phyloP scores from a whole-genome alignment of 2,888 invertebrate genomes.

The Dioctria linearis region DNA sequence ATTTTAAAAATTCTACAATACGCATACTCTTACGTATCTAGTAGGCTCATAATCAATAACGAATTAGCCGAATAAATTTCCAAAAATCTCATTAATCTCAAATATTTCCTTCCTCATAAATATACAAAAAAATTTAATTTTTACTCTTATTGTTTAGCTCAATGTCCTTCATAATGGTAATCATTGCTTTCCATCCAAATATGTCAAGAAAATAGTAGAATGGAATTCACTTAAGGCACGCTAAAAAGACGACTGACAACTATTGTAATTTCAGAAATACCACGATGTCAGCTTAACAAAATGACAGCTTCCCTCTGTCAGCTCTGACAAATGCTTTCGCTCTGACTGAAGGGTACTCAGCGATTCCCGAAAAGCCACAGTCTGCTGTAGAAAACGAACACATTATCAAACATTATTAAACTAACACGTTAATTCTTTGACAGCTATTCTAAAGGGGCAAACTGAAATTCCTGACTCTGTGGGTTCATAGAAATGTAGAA shows the following conservation, averaged over 20 bases:
- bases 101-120: no score
- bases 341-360: constrained; percentile 39
- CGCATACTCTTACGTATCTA: no score
- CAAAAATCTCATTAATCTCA: no score
- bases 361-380: constrained; percentile 20
- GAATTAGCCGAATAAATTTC: no score
- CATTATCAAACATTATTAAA: constrained; percentile 42
- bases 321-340: constrained; percentile 21
- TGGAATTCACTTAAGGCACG: constrained; percentile 12
- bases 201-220: constrained; percentile 27
- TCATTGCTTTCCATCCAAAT: constrained; percentile 28
- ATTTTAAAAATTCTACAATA: no score
- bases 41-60: no score
- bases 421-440: constrained; percentile 10
- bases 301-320: constrained; percentile 33
- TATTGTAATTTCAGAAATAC: constrained; percentile 42
- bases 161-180: constrained; percentile 20
- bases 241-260: constrained; percentile 19
- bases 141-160: neutral
- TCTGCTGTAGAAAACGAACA: constrained; percentile 1
- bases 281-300: constrained; percentile 23
- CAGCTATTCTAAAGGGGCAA: neutral
- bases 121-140: no score
- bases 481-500: neutral
- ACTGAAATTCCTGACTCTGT: neutral